phyloP scores from a whole-genome alignment of 2,113 vertebrate species.

The Candoia aspera region DNA sequence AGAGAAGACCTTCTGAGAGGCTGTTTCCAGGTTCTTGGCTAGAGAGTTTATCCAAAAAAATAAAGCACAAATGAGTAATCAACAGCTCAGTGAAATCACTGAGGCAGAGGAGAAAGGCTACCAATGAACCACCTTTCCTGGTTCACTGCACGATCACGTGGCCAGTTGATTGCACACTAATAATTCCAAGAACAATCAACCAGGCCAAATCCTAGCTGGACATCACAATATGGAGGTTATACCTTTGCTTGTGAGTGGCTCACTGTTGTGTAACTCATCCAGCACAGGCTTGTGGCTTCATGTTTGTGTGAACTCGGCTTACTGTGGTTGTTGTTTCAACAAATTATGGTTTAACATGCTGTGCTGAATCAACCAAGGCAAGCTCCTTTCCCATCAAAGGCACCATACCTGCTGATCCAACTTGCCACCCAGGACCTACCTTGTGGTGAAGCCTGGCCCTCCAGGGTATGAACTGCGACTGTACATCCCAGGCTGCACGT shows the following conservation, averaged over 20 bases:
- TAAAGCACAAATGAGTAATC: background rate
- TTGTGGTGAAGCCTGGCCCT: conserved; percentile 77
- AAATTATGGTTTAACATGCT: background rate
- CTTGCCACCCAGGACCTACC: conserved; percentile 70
- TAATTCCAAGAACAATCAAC: background rate
- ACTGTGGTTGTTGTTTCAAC: background rate
- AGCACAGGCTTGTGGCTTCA: background rate
- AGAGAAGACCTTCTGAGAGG: background rate
- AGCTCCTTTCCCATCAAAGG: background rate
- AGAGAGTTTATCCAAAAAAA: background rate
- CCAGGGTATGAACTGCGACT: conserved; percentile 78
- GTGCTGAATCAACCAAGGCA: background rate
- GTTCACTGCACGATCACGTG: background rate
- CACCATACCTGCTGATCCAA: background rate
- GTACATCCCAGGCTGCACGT: conserved; percentile 85
- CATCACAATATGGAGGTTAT: background rate
- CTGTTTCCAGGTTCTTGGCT: background rate
- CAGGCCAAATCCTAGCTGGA: background rate
- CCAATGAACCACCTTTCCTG: background rate
- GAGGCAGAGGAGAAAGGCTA: background rate
- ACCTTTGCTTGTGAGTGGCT: background rate
- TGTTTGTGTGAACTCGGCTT: background rate
- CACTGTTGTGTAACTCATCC: background rate
- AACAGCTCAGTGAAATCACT: background rate
- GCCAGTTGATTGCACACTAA: background rate